Base-by-base conservation (phyloP, 2,113 vertebrate genomes). In the Tyrannus savana region DNA sequence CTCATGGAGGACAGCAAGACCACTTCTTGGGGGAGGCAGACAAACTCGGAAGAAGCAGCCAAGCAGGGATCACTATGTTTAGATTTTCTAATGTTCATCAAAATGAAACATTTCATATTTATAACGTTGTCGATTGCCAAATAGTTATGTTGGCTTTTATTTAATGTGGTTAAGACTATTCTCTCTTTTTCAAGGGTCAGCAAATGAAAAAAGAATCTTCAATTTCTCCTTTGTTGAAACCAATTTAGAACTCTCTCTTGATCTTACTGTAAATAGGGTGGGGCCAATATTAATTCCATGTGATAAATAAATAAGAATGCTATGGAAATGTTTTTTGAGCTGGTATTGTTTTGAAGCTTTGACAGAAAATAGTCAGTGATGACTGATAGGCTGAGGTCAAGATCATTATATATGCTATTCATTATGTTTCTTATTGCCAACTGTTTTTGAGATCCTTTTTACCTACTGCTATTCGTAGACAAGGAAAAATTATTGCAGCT, bases 271-370 rank as follows among this genome's bases (percentile, higher is more conserved):
- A 76, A 86, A n/a, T 56, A 84, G 77, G 31, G n/a, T 79, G 69
- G 52, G 53, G 22, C 28, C 25, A 74, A 89, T 91, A 96, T 94
- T 92, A 79, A 81, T 94, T 90, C 78, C 62, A 72, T 55, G 58
- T 80, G 73, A 94, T 87, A 83, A 86, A 68, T 67, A 87, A 87
- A n/a, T 84, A 62, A 85, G 27, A 75, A 47, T 13, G 16, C 8
- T 69, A 67, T 42, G 67, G 71, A 93, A 87, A 42, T 56, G 3
- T 15, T 42, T 87, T 87, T 78, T 64, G 23, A 85, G 35, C 33
- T 79, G 66, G n/a, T 44, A 76, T 87, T 84, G 39, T 87, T 92
- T 84, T 78, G 60, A 60, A 84, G 33, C 52, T 90, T 47, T 87
- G 76, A 67, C 14, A 63, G 83, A 75, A 90, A 93, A 78, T 7